Percentiles rank a stretch among this genome's conserved stretches.
Evolutionary conservation across 2,888 invertebrate genomes (phyloP).

Genomic region (Dexiosoma caninum): DNA sequence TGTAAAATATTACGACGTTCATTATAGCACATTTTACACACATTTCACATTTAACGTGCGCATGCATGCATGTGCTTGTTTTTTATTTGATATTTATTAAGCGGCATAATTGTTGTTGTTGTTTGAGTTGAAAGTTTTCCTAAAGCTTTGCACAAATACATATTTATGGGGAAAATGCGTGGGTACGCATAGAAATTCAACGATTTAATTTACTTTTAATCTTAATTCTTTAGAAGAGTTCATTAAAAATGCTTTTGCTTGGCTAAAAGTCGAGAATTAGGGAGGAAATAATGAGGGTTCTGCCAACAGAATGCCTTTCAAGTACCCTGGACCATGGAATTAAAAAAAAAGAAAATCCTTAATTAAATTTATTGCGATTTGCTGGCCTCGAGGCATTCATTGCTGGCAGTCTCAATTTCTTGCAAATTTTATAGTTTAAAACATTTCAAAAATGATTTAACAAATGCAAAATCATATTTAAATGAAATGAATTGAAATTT

Average conservation of each 20-base stretch:
- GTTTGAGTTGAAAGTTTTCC: neutral
- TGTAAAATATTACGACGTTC: slow-evolving; percentile 24
- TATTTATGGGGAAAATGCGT: neutral
- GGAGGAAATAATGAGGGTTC: too few relatives aligned
- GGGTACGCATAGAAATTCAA: too few relatives aligned
- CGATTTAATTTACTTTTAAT: neutral
- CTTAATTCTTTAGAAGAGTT: too few relatives aligned
- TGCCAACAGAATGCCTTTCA: too few relatives aligned
- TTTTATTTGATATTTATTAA: slow-evolving; percentile 9
- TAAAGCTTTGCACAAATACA: neutral
- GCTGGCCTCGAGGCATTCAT: too few relatives aligned
- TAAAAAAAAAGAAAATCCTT: neutral
- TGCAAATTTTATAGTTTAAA: neutral
- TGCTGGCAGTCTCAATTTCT: too few relatives aligned
- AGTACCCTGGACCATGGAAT: too few relatives aligned
- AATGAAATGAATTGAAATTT: slow-evolving; percentile 30
- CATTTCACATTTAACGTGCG: neutral
- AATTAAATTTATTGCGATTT: too few relatives aligned
- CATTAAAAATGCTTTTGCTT: too few relatives aligned
- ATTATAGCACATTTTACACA: slow-evolving; percentile 19
- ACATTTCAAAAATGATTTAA: neutral
- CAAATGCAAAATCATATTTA: neutral
- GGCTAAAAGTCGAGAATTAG: too few relatives aligned
- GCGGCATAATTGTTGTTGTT: neutral
- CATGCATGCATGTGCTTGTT: too few relatives aligned